Percentiles rank a stretch among this genome's conserved stretches.
Conservation (phyloP, 2,113 vertebrate genomes). For the Grammomys dolichurus region DNA sequence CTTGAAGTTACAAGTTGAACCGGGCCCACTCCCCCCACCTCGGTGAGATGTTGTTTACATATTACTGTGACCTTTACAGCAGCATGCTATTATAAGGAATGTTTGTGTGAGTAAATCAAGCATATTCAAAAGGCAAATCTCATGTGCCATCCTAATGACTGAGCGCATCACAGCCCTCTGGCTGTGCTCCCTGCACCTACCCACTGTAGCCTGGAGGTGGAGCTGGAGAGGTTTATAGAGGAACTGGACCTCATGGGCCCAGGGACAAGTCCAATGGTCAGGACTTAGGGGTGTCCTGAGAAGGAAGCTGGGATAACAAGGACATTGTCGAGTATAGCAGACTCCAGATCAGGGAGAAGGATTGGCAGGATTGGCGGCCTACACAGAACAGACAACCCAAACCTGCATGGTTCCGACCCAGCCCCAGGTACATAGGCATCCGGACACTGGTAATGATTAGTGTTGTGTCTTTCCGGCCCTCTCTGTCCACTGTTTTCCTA, state of each 20-base stretch:
- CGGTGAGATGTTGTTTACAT: neutral
- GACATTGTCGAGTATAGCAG: neutral
- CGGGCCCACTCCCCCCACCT: neutral
- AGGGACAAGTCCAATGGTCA: neutral
- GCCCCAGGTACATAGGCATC: neutral
- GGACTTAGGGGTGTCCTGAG: neutral
- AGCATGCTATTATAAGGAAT: neutral
- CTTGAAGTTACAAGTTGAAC: neutral
- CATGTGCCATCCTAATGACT: neutral
- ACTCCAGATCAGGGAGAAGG: neutral
- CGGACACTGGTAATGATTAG: neutral
- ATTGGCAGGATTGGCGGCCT: neutral
- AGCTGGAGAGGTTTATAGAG: neutral
- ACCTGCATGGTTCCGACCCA: neutral
- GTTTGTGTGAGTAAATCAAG: neutral
- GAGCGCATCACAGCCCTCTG: too few relatives aligned
- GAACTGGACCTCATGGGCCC: neutral
- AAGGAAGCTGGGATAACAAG: neutral
- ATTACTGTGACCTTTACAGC: neutral
- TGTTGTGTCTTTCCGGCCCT: neutral
- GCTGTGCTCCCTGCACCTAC: neutral
- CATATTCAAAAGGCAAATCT: neutral
- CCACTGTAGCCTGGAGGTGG: neutral
- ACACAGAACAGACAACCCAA: neutral
- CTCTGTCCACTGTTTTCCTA: neutral